Conservation (phyloP, 1,140 invertebrate genomes). For the Charaxes varanes region DNA sequence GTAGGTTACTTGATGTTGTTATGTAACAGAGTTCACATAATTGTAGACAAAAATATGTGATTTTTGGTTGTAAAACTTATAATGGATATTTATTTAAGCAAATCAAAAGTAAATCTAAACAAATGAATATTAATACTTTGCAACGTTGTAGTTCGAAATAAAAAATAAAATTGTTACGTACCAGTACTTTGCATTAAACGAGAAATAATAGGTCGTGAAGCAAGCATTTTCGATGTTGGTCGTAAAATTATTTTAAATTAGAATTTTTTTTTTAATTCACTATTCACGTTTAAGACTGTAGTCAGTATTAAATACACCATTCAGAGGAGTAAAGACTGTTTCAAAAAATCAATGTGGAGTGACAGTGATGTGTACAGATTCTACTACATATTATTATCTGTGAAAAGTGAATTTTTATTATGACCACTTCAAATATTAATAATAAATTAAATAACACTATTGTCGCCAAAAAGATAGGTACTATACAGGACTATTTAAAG, state of each 20-base stretch:
- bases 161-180: slow-evolving; percentile 5
- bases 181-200: slow-evolving; percentile 41
- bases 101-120: slow-evolving; percentile 1
- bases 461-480: no score
- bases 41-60: not conserved
- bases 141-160: not conserved
- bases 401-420: no score
- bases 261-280: not conserved
- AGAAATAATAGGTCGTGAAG: slow-evolving; percentile 34
- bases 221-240: slow-evolving; percentile 41
- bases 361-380: no score
- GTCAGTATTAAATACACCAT: no score
- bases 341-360: no score
- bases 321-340: no score
- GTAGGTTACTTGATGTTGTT: slow-evolving; percentile 12
- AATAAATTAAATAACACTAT: no score
- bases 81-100: not conserved
- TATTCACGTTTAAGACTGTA: not conserved
- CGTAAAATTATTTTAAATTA: no score
- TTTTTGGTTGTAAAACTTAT: no score
- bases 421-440: no score
- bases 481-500: no score
- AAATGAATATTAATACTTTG: not conserved
- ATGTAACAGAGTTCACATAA: slow-evolving; percentile 8
- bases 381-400: no score